phyloP scores from a whole-genome alignment of 2,113 vertebrate genomes.

The Martes martes region DNA sequence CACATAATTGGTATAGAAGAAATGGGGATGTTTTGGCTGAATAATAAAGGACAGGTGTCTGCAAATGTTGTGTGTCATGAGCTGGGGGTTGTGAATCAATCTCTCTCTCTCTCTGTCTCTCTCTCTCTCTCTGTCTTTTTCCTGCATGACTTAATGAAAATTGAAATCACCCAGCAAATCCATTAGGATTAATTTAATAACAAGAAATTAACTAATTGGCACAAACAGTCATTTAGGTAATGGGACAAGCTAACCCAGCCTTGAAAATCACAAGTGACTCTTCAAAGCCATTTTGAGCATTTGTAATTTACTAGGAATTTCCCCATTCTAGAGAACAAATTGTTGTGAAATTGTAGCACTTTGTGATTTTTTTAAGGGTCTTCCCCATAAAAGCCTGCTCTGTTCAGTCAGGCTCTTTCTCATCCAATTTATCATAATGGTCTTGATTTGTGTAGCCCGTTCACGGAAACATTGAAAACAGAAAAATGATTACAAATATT shows the following conservation, averaged over 20 bases:
- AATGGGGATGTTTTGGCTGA: background rate
- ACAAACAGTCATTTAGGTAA: background rate
- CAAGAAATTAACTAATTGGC: background rate
- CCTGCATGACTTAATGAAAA: background rate
- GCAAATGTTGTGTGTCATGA: background rate
- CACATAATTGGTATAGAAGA: background rate
- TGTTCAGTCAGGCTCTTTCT: background rate
- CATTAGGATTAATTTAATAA: background rate
- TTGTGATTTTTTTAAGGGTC: background rate
- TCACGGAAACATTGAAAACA: background rate
- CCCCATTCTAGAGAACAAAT: background rate
- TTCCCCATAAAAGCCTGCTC: background rate
- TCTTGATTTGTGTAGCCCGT: background rate
- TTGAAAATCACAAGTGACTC: background rate
- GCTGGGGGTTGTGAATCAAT: background rate
- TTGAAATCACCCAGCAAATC: background rate
- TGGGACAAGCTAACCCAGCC: background rate
- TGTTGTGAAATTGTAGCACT: background rate
- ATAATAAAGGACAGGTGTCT: background rate
- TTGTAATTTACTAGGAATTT: background rate
- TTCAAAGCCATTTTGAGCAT: background rate
- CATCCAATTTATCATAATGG: too few species aligned
- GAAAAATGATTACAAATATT: background rate
- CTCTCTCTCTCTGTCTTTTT: background rate
- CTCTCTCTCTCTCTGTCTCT: background rate